Conservation (phyloP, 1,140 invertebrate genomes). For the Temnothorax curvispinosus region DNA sequence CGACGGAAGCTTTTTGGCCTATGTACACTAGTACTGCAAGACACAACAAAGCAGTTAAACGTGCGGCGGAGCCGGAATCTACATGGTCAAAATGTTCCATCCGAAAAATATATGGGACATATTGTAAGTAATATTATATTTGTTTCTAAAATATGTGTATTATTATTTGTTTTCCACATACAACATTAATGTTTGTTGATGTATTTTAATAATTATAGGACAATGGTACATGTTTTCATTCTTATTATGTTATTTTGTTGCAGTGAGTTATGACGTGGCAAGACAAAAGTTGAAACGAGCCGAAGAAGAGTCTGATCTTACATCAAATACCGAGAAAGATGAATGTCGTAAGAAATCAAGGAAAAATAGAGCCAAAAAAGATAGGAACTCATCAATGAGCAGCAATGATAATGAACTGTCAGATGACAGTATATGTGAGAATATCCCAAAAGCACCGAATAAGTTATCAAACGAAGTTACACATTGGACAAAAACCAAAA, state of each 20-base stretch:
- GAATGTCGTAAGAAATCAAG: background rate
- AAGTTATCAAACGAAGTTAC: background rate
- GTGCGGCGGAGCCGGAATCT: background rate
- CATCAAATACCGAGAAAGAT: background rate
- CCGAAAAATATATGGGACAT: conserved; percentile 1
- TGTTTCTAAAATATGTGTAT: background rate
- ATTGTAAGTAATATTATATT: background rate
- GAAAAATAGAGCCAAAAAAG: background rate
- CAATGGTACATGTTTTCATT: background rate
- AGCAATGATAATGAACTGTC: background rate
- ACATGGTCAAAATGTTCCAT: background rate
- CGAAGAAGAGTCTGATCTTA: conserved; percentile 3
- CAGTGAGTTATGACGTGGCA: background rate
- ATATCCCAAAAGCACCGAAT: background rate
- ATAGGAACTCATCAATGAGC: background rate
- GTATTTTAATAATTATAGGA: too few species aligned
- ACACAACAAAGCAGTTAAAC: background rate
- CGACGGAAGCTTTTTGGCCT: background rate
- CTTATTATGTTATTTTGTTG: background rate
- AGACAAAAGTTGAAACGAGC: background rate
- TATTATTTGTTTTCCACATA: background rate
- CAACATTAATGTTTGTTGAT: too few species aligned
- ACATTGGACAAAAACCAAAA: background rate
- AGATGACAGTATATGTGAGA: background rate
- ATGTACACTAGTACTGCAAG: background rate